Evolutionary conservation across 2,797 vertebrate species (phyloP).

Genomic region (Platyrinchus mystaceus): DNA sequence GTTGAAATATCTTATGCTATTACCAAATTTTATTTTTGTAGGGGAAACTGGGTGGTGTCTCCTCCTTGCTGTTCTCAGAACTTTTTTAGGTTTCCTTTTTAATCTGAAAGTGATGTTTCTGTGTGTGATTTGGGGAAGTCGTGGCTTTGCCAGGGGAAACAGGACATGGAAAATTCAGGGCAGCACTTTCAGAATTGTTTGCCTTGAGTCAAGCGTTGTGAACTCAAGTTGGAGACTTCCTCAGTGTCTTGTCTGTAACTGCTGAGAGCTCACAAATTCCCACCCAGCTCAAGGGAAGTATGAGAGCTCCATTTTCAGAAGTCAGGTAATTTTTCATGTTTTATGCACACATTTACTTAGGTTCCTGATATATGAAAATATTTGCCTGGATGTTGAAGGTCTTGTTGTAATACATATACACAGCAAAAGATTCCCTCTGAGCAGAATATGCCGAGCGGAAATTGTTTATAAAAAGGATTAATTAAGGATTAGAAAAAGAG

Average conservation of each 20-base stretch:
- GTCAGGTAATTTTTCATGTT: not conserved
- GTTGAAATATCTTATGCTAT: not conserved
- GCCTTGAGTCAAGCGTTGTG: not conserved
- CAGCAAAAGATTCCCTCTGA: not conserved
- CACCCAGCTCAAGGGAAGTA: not conserved
- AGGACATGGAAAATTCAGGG: not conserved
- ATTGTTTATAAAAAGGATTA: slow-evolving; percentile 33
- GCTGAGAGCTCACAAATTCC: not conserved
- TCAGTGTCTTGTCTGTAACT: not conserved
- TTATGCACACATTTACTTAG: not conserved
- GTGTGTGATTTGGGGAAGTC: not conserved
- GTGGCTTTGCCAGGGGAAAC: not conserved
- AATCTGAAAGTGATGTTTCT: not conserved
- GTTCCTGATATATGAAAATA: not conserved
- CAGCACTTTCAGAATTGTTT: not conserved
- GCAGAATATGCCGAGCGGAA: not conserved
- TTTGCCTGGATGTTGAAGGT: not conserved
- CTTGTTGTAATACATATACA: not conserved
- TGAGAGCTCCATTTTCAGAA: not conserved
- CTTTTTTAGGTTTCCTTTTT: not conserved
- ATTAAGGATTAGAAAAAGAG: slow-evolving; percentile 22
- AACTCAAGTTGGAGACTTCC: not conserved
- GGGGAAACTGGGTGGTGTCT: not conserved
- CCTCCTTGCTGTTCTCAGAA: not conserved
- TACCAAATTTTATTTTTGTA: not conserved